Evolutionary conservation across 2,797 vertebrate species (phyloP).

Genomic region (Nothura maculosa): DNA sequence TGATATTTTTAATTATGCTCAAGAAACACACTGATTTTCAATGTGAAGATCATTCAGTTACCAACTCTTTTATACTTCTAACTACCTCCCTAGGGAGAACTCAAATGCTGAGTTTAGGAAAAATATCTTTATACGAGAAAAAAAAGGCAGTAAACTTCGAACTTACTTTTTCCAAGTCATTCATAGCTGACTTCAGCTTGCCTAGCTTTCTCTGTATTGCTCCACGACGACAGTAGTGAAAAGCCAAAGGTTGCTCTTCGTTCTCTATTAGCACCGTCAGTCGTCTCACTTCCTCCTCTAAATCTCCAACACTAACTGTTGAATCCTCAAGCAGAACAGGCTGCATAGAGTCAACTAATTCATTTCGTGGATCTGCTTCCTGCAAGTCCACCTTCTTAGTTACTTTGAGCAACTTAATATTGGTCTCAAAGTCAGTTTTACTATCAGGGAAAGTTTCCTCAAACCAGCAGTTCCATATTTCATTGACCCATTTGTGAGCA

Average conservation of each 20-base stretch:
- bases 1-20: neutral
- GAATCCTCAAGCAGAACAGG: slow-evolving; percentile 47
- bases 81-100: neutral
- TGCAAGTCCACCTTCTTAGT: neutral
- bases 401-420: neutral
- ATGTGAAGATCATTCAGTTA: neutral
- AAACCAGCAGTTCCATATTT: slow-evolving; percentile 71
- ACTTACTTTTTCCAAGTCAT: slow-evolving; percentile 82
- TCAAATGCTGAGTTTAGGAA: neutral
- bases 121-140: neutral
- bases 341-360: slow-evolving; percentile 49
- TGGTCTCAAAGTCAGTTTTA: neutral
- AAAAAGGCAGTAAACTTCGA: slow-evolving; percentile 67
- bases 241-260: slow-evolving; percentile 51
- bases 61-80: neutral
- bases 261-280: slow-evolving; percentile 75
- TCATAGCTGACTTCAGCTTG: slow-evolving; percentile 78
- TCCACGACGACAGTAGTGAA: slow-evolving; percentile 81
- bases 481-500: slow-evolving; percentile 60
- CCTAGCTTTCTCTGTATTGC: slow-evolving; percentile 81
- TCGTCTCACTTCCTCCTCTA: slow-evolving; percentile 71
- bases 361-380: neutral
- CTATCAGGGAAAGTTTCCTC: slow-evolving; percentile 51
- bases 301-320: slow-evolving; percentile 14
- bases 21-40: neutral